Evolutionary conservation across 2,888 invertebrate species (phyloP).

Genomic region (Pterostichus niger): DNA sequence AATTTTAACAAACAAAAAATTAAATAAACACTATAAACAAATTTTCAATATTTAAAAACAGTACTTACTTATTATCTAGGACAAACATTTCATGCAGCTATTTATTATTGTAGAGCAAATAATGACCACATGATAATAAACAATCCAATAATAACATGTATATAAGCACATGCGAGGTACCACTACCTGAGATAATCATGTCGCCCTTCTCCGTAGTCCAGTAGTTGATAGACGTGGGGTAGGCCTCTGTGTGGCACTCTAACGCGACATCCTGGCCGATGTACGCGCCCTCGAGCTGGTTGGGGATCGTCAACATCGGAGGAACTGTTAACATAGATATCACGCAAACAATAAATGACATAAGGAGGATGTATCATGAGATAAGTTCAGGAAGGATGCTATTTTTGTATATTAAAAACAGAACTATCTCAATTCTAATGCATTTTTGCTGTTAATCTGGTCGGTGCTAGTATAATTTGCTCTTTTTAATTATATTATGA

Average conservation of each 20-base stretch:
- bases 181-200: slow-evolving; percentile 94
- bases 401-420: too few relatives aligned
- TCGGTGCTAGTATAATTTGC: too few relatives aligned
- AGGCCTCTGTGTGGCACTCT: slow-evolving; percentile 95
- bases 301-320: slow-evolving; percentile 95
- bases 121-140: too few relatives aligned
- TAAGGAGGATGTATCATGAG: background rate
- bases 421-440: too few relatives aligned
- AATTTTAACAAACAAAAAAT: too few relatives aligned
- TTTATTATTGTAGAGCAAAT: too few relatives aligned
- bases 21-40: too few relatives aligned
- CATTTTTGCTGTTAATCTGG: too few relatives aligned
- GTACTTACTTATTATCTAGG: background rate
- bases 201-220: slow-evolving; percentile 95
- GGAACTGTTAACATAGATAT: slow-evolving; percentile 83
- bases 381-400: too few relatives aligned
- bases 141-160: too few relatives aligned
- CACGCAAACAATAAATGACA: background rate
- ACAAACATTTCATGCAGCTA: too few relatives aligned
- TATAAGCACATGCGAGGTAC: slow-evolving; percentile 68
- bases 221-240: slow-evolving; percentile 95
- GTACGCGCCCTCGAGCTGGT: slow-evolving; percentile 94
- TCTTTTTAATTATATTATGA: too few relatives aligned
- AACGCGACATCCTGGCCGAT: slow-evolving; percentile 92
- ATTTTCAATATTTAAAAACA: background rate